Percentiles rank a stretch among this genome's conserved stretches.
phyloP scores from a whole-genome alignment of 2,113 vertebrate species.

The Sylvicapra grimmia region DNA sequence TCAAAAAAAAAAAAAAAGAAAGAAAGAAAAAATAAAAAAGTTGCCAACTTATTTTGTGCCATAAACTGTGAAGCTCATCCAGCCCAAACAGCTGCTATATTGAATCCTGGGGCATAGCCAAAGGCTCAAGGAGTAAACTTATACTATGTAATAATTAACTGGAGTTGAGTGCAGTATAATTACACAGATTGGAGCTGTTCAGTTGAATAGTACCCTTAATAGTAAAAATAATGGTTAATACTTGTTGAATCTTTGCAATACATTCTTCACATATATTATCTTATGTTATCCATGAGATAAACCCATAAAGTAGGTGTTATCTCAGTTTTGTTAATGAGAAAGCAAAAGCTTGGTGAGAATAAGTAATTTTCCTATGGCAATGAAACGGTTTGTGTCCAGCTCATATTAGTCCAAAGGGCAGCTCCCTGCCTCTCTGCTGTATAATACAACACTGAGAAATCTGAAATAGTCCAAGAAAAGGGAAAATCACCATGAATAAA shows the following conservation, averaged over 20 bases:
- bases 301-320: neutral
- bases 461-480: neutral
- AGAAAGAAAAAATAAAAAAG: neutral
- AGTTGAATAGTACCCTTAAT: neutral
- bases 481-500: neutral
- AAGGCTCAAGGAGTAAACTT: neutral
- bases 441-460: neutral
- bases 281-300: neutral
- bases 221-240: neutral
- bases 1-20: neutral
- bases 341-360: neutral
- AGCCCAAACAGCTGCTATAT: neutral
- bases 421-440: neutral
- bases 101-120: neutral
- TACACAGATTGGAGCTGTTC: neutral
- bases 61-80: neutral
- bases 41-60: neutral
- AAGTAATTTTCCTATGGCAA: neutral
- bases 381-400: neutral
- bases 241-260: neutral
- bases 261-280: neutral
- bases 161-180: neutral
- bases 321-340: neutral
- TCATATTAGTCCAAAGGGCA: neutral
- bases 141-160: neutral